Percentiles rank a stretch among this genome's conserved stretches.
phyloP scores from a whole-genome alignment of 1,140 invertebrate genomes.

The Apolygus lucorum region DNA sequence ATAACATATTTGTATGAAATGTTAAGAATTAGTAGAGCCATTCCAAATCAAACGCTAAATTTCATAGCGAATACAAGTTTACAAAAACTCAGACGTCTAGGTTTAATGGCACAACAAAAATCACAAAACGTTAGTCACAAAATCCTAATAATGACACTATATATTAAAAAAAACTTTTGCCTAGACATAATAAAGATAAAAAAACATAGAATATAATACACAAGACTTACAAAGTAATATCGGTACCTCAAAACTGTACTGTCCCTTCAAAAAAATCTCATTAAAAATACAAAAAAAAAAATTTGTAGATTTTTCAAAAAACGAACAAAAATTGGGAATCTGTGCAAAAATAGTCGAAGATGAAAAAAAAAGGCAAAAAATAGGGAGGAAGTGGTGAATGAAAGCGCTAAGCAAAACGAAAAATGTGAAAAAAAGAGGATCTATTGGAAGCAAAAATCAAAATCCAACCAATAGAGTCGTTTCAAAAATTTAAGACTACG shows the following conservation, averaged over 20 bases:
- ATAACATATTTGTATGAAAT: too few relatives aligned
- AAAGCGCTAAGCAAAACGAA: constrained; percentile 8
- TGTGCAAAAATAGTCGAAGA: constrained; percentile 17
- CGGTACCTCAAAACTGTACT: constrained; percentile 11
- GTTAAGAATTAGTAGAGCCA: too few relatives aligned
- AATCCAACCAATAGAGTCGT: constrained; percentile 12
- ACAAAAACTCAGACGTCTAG: too few relatives aligned
- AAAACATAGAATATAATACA: too few relatives aligned
- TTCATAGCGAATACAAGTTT: too few relatives aligned
- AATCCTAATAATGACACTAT: too few relatives aligned
- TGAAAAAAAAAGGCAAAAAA: not conserved
- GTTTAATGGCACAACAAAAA: too few relatives aligned
- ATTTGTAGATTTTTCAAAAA: not conserved
- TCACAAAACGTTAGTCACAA: too few relatives aligned
- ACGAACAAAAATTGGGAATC: not conserved
- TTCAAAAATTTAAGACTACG: not conserved
- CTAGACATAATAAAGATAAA: too few relatives aligned
- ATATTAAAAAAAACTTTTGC: too few relatives aligned
- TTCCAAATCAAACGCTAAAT: too few relatives aligned
- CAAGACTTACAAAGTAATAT: constrained; percentile 2
- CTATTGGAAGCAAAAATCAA: constrained; percentile 23
- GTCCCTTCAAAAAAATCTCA: not conserved
- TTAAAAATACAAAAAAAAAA: not conserved
- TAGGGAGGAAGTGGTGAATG: not conserved
- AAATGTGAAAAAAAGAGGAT: constrained; percentile 6